These are phyloP conservation scores for Epizoanthus stellaris DNA, from an alignment of 92 coral and sea anemone genomes.

Conservation along the genomic window DNA sequence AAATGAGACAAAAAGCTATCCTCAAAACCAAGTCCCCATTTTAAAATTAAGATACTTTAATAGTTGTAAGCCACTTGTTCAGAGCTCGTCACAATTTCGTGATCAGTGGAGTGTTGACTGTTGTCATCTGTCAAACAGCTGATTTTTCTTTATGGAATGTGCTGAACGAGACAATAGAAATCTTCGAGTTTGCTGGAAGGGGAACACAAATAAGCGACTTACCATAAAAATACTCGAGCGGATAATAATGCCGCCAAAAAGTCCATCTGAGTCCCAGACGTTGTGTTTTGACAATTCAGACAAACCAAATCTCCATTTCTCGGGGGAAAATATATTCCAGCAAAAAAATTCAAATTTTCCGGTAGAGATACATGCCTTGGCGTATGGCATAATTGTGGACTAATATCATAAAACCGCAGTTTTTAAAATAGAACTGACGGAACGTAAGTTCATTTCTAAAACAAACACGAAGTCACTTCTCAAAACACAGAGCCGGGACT, in stretches of 20 bases:
- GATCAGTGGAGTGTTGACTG: background rate
- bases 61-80: background rate
- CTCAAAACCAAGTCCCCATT: too few relatives aligned
- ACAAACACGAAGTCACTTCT: constrained; percentile 9
- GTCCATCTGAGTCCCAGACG: constrained; percentile 10
- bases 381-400: background rate
- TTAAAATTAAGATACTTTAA: too few relatives aligned
- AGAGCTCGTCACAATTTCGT: background rate
- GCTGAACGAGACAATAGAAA: background rate
- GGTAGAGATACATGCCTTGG: constrained; percentile 8
- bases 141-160: constrained; percentile 4
- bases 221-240: constrained; percentile 21
- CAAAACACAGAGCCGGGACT: background rate
- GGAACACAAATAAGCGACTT: background rate
- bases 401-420: constrained; percentile 31
- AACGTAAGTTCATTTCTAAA: constrained; percentile 29
- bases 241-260: constrained; percentile 19
- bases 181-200: background rate
- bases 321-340: background rate
- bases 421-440: constrained; percentile 46
- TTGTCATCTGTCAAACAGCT: constrained; percentile 21
- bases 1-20: background rate
- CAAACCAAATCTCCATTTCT: background rate
- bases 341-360: constrained; percentile 28
- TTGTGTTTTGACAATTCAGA: background rate